Conservation (phyloP, 2,888 invertebrate species). For the Xanthia icteritia region DNA sequence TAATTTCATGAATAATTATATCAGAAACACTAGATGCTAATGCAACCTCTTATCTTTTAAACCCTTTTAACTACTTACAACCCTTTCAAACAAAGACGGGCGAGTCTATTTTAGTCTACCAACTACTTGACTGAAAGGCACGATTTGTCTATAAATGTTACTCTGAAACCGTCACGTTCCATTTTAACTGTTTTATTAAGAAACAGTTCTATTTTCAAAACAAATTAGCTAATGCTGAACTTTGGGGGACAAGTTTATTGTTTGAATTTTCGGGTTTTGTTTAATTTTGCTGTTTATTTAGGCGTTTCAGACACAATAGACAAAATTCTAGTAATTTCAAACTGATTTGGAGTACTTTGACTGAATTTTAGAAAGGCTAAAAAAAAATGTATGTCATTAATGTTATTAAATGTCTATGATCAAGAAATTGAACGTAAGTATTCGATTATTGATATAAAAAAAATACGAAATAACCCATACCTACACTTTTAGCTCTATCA, state of each 20-base stretch:
- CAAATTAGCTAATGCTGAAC: constrained; percentile 8
- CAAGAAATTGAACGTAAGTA: not conserved
- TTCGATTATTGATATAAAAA: not conserved
- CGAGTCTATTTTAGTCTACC: constrained; percentile 31
- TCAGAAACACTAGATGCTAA: not conserved
- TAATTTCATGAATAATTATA: not conserved
- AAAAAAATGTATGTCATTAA: too few relatives aligned
- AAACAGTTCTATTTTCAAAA: constrained; percentile 24
- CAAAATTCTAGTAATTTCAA: not conserved
- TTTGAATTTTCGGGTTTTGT: not conserved
- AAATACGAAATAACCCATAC: not conserved
- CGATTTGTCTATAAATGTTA: constrained; percentile 31
- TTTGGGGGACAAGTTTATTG: constrained; percentile 9
- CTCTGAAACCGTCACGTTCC: constrained; percentile 18
- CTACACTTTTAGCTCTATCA: constrained; percentile 5
- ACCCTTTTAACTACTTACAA: constrained; percentile 8
- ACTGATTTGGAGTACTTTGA: not conserved
- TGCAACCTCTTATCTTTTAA: constrained; percentile 7
- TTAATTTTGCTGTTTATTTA: constrained; percentile 13
- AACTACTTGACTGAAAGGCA: constrained; percentile 6
- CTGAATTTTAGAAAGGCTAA: not conserved
- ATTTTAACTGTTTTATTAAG: constrained; percentile 35
- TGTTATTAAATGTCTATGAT: too few relatives aligned
- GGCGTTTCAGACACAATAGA: not conserved
- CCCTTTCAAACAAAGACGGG: constrained; percentile 13